A percentile compares a stretch with the other conserved stretches of the same genome.
These are phyloP conservation scores for Podocnemis expansa DNA, from an alignment of 2,113 vertebrate genomes.

Conservation along the genomic window DNA sequence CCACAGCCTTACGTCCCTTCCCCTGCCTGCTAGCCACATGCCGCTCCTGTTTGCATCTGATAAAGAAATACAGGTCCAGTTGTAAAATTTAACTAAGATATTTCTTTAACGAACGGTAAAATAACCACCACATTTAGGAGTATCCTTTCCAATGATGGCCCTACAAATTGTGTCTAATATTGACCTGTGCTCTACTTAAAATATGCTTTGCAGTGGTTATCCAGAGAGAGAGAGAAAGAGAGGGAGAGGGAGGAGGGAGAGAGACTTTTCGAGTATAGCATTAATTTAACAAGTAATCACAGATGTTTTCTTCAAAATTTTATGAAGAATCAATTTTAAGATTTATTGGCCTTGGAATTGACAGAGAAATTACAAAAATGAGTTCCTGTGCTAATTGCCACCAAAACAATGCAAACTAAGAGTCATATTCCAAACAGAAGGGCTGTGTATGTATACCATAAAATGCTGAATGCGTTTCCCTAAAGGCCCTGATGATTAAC, in stretches of 20 bases:
- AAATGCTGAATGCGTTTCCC: conserved; percentile 19
- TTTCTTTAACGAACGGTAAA: background rate
- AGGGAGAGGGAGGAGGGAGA: background rate
- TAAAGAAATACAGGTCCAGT: background rate
- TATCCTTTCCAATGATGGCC: background rate
- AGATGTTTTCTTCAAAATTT: background rate
- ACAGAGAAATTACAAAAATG: conserved; percentile 32
- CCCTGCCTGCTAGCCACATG: background rate
- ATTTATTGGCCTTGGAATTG: conserved; percentile 32
- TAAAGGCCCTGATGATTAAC: conserved; percentile 50
- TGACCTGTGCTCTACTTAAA: conserved; percentile 5
- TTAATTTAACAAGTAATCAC: conserved; percentile 1
- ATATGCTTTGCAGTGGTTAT: background rate
- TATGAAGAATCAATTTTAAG: background rate
- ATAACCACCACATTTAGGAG: background rate
- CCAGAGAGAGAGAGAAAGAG: background rate
- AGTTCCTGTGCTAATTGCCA: conserved; percentile 24
- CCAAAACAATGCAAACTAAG: conserved; percentile 24
- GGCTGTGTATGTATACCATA: background rate
- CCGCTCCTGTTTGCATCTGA: background rate
- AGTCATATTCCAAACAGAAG: background rate
- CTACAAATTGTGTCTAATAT: background rate
- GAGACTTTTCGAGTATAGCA: background rate
- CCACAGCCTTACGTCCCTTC: background rate
- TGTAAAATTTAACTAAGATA: background rate